Conservation (phyloP, 53 echinoderm and acorn worm genomes). For the Crossaster papposus region DNA sequence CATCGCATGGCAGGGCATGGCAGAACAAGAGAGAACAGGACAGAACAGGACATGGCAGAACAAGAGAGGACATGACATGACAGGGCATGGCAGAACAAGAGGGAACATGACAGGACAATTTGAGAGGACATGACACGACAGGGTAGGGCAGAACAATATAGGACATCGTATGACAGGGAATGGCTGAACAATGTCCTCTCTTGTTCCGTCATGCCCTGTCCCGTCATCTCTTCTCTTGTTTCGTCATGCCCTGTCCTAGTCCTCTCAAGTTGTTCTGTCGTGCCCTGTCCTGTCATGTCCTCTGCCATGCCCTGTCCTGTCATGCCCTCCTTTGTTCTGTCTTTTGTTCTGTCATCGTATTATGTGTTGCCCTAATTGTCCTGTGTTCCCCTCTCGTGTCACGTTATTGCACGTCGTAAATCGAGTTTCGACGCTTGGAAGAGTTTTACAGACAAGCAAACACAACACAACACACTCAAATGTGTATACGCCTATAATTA, state of each 20-base stretch:
- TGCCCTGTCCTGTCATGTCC: constrained; percentile 30
- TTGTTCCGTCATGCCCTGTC: not conserved
- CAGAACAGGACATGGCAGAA: not conserved
- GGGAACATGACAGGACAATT: not conserved
- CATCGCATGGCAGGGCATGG: not conserved
- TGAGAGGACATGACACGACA: not conserved
- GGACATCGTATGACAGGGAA: not conserved
- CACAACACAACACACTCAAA: too few species aligned
- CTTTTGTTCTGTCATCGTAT: constrained; percentile 36
- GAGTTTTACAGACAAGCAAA: too few species aligned
- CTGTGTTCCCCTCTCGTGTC: too few species aligned
- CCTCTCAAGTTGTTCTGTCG: not conserved
- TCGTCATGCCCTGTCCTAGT: not conserved
- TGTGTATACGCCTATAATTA: too few species aligned
- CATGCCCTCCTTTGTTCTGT: constrained; percentile 23
- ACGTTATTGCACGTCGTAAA: too few species aligned
- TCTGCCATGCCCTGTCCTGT: not conserved
- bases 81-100: not conserved
- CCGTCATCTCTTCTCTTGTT: not conserved
- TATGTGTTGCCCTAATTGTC: too few species aligned
- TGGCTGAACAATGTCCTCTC: not conserved
- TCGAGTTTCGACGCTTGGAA: too few species aligned
- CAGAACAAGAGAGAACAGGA: not conserved
- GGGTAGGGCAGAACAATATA: not conserved
- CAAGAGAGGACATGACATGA: not conserved